Evolutionary conservation across 2,888 invertebrate species (phyloP), one percentile per base, ranked within the genome.

Genomic region (Hermodice carunculata): DNA sequence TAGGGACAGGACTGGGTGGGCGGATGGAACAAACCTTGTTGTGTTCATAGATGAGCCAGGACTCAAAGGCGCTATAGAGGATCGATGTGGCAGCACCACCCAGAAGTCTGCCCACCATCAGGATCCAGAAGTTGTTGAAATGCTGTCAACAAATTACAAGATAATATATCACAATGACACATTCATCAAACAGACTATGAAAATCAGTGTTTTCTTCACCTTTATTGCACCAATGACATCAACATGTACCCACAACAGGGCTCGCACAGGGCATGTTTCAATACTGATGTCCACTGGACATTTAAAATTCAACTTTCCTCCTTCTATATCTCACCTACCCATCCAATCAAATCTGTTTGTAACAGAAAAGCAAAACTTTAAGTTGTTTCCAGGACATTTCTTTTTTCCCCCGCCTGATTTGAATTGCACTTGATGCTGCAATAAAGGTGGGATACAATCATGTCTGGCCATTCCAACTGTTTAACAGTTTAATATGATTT

Each of bases 1-100:
- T 8, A 14, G 8, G 11, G 8, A 14, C 37, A 37, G n/a, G n/a
- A n/a, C n/a, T n/a, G n/a, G n/a, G n/a, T 24, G 44, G 22, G 11
- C n/a, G 22, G 19, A 44, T 44, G 31, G 5, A 26, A 24, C 73
- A 64, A 66, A 88, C 88, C 80, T 86, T 85, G 68, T 86, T 82
- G 71, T 88, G 87, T 76, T 88, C 88, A 75, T 77, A 86, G 31
- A 88, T 81, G 31, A 88, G 82, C 88, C 88, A 88, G 3, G 87
- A 87, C 75, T 88, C 88, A 76, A 88, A 88, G 17, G 88, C 88
- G 64, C 87, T 87, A 81, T 86, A 88, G 32, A 88, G 80, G 34
- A 88, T 88, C 5, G 87, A 87, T 1, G 88, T 88, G n/a, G 88
- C 88, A 48, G 86, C 86, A 11, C 88, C 88, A 28, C 88, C 88